These are phyloP conservation scores for Thereva unica DNA, from an alignment of 2,888 invertebrate genomes.

Conservation along the genomic window DNA sequence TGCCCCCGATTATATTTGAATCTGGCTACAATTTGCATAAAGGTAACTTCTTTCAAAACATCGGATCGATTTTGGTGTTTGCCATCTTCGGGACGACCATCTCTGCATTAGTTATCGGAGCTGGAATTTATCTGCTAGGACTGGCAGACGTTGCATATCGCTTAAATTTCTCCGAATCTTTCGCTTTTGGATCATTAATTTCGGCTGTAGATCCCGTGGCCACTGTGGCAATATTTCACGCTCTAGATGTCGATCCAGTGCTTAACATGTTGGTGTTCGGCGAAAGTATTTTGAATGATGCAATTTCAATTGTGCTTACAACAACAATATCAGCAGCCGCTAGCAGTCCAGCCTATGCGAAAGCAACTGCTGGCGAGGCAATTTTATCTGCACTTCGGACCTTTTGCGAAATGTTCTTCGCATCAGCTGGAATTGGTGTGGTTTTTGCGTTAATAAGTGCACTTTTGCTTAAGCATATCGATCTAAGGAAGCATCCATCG, in stretches of 20 bases:
- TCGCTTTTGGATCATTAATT: conserved; percentile 97
- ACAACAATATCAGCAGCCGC: conserved; percentile 80
- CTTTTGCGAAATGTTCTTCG: conserved; percentile 97
- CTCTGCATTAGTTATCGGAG: conserved; percentile 95
- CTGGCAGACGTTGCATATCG: conserved; percentile 89
- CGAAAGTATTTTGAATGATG: conserved; percentile 83
- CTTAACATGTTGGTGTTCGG: conserved; percentile 99
- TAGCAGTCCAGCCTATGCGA: conserved; percentile 65
- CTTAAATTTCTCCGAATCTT: conserved; percentile 93
- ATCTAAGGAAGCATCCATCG: conserved; percentile 95
- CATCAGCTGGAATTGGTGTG: conserved; percentile 95
- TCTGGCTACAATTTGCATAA: conserved; percentile 99
- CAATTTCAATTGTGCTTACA: conserved; percentile 96
- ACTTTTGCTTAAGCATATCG: conserved; percentile 90
- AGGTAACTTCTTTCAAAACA: conserved; percentile 95
- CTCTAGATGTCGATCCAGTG: conserved; percentile 94
- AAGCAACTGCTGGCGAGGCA: conserved; percentile 72
- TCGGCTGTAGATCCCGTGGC: conserved; percentile 99
- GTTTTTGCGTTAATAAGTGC: conserved; percentile 93
- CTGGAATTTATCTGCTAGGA: conserved; percentile 92
- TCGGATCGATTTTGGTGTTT: conserved; percentile 97
- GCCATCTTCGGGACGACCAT: conserved; percentile 97
- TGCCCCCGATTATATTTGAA: conserved; percentile 99
- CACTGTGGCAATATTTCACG: conserved; percentile 98
- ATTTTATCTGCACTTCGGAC: conserved; percentile 84